Evolutionary conservation across 2,113 vertebrate genomes (phyloP), one percentile per base, ranked within the genome.

Genomic region (Cairina moschata): DNA sequence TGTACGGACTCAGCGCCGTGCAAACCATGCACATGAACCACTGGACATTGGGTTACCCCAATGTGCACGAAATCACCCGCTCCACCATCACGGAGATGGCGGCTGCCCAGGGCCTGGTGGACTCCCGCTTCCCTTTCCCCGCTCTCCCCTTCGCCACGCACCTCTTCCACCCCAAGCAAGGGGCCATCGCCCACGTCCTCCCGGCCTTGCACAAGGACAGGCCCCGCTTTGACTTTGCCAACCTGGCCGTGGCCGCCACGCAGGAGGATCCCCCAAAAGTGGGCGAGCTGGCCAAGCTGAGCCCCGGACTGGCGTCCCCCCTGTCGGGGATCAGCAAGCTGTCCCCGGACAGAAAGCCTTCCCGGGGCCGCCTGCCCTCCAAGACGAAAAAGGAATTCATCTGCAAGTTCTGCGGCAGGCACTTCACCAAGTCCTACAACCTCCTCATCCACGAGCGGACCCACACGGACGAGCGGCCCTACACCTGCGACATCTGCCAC

Each of bases 301-400:
- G 98, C 46, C 97, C 98, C 9, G 98, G 99, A 93, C 97, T 99
- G 77, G 98, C 98, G 42, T 98, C 98, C 34, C 98, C 99, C 86
- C 98, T 99, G 74, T 98, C 99, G 16, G 99, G 99, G 97, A 97
- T 99, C 95, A 98, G 97, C 97, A 99, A 99, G 98, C 97, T 99
- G 90, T 99, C 99, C 84, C 98, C 98, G 88, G 99, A 99, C 96
- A 97, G 99, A 91, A 99, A 99, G 91, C 98, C 99, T 77, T 98
- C 99, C 59, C 98, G 99, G 60, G 99, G 99, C 75, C 98, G 99
- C 94, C 98, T 99, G 82, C 99, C 99, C 26, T 99, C 99, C 96
- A 99, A 99, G 96, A 99, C 99, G 83, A 99, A 99, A 98, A 99
- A 99, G 98, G 99, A 99, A 97, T 99, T 99, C 98, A 99, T 99